Percentiles rank a stretch among this genome's conserved stretches.
phyloP scores from a whole-genome alignment of 2,113 vertebrate genomes.

The Vicugna pacos region DNA sequence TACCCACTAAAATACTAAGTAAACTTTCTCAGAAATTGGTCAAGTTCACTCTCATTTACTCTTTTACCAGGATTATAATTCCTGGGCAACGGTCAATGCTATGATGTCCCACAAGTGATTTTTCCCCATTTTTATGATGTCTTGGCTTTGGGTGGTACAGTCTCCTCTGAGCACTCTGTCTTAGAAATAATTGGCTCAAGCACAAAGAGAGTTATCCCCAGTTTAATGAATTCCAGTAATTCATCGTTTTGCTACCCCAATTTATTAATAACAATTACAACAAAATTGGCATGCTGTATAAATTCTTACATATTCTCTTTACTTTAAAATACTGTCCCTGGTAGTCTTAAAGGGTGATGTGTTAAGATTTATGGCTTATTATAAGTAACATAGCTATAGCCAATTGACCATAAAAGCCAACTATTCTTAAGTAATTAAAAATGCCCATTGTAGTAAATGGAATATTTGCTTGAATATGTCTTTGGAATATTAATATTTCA shows the following conservation, averaged over 20 bases:
- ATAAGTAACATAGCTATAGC: conserved; percentile 84
- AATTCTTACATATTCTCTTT: conserved; percentile 87
- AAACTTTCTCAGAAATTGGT: not conserved
- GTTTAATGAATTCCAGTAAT: conserved; percentile 89
- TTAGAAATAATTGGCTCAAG: conserved; percentile 84
- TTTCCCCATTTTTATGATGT: conserved; percentile 69
- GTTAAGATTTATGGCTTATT: conserved; percentile 87
- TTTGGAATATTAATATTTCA: conserved; percentile 69
- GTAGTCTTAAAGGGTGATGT: conserved; percentile 83
- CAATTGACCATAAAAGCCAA: conserved; percentile 88
- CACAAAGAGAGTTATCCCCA: conserved; percentile 86
- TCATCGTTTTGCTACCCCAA: conserved; percentile 86
- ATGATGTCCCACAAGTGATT: conserved; percentile 61
- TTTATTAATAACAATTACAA: conserved; percentile 90
- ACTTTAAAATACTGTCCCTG: conserved; percentile 84
- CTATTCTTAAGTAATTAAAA: conserved; percentile 86
- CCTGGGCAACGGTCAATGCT: conserved; percentile 46
- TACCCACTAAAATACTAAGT: not conserved
- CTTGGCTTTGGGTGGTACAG: conserved; percentile 81
- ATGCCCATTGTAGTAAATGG: conserved; percentile 78
- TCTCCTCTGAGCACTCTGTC: conserved; percentile 79
- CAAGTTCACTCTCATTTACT: conserved; percentile 32
- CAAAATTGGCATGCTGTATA: conserved; percentile 86
- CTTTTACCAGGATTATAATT: conserved; percentile 33
- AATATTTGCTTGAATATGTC: conserved; percentile 80